These are phyloP conservation scores for Vollenhovia emeryi DNA, from an alignment of 1,140 invertebrate genomes.

Conservation along the genomic window DNA sequence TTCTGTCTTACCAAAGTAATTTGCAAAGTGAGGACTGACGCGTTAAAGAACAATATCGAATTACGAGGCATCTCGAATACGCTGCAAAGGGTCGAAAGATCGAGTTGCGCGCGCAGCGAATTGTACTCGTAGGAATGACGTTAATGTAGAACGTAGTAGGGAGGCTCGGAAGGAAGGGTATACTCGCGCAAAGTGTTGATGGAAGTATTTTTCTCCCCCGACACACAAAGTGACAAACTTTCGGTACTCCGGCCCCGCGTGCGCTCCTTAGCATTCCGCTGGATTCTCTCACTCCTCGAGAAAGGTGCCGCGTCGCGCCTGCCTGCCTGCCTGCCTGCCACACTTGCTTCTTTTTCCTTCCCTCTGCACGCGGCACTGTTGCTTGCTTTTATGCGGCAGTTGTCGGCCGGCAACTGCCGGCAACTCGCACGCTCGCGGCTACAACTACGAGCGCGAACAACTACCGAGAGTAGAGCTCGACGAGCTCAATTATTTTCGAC, in stretches of 20 bases:
- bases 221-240: constrained; percentile 69
- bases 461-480: constrained; percentile 50
- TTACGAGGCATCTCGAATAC: constrained; percentile 1
- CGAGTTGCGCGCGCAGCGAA: constrained; percentile 26
- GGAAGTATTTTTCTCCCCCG: constrained; percentile 43
- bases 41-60: constrained; percentile 31
- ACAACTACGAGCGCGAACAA: constrained; percentile 60
- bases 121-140: constrained; percentile 38
- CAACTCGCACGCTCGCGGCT: constrained; percentile 6
- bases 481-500: constrained; percentile 71
- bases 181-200: constrained; percentile 25
- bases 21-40: not conserved
- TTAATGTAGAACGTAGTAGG: constrained; percentile 56
- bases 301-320: not conserved
- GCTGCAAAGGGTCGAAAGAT: not conserved
- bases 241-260: constrained; percentile 33
- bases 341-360: not conserved
- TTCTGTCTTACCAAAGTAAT: not conserved
- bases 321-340: not conserved
- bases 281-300: constrained; percentile 4
- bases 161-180: no score
- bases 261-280: constrained; percentile 34
- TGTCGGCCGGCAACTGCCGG: constrained; percentile 30
- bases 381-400: constrained; percentile 60
- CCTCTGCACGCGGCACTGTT: not conserved